Base-by-base conservation (phyloP, 2,888 invertebrate species). In the Hydrotaea diabolus region DNA sequence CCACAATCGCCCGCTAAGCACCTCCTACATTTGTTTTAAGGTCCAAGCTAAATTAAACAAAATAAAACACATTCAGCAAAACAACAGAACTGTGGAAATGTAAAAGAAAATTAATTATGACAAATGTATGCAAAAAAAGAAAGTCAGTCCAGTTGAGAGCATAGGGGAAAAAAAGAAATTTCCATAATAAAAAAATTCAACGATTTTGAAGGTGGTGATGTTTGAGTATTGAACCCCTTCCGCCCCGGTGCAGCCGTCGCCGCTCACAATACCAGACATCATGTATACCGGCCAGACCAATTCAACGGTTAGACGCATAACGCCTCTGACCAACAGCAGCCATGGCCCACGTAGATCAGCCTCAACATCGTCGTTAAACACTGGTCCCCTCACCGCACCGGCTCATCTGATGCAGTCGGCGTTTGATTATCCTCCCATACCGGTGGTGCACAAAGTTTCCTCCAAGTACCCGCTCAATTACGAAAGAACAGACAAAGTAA, bases 401-500 rank as follows among this genome's bases (percentile, higher is more conserved):
- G 71, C 71, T 15, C 46, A 69, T 55, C 26, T 82, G 49, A 55
- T 82, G 82, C 71, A 74, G 23, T 69, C 85, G 13, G 85, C 85
- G 15, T 85, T 82, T 69, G 82, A 85, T 59, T 85, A 73, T 77
- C 85, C 85, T 4, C 85, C 85, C 43, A 80, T 85, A 83, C 86
- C 77, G 19, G 79, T 80, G 74, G 85, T 85, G 1, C 85, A 85
- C 13, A 85, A 85, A 77, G 85, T 82, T 26, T 86, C 90, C 79
- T 89, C 90, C 57, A 90, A 90, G 83, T 88, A 90, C 85, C 89
- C 91, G 82, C 83, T 90, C 19, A 91, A 89, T 87, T 91, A 91
- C 86, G 88, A 90, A 85, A 88, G 91, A 87, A 89, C 89, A 84
- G 90, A 91, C 88, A 91, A 91, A 91, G 90, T 91, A 89, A 91